Evolutionary conservation across 2,888 invertebrate genomes (phyloP).

Genomic region (Fragum fragum): DNA sequence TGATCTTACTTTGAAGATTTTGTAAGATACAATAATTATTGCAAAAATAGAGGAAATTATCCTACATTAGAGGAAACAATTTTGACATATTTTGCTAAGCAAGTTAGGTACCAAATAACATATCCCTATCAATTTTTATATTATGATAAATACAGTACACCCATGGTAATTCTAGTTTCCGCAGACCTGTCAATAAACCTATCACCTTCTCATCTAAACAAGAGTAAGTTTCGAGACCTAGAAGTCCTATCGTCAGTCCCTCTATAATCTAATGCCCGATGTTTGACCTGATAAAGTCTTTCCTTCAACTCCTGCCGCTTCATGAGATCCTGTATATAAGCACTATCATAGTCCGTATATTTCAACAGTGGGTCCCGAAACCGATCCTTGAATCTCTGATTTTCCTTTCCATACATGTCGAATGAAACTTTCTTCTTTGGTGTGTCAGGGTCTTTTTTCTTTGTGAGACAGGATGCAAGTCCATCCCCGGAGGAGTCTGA

Average conservation of each 20-base stretch:
- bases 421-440: slow-evolving; percentile 83
- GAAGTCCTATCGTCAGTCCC: slow-evolving; percentile 66
- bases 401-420: slow-evolving; percentile 82
- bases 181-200: too few species aligned
- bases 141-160: too few species aligned
- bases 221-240: slow-evolving; percentile 70
- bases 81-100: too few species aligned
- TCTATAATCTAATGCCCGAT: slow-evolving; percentile 71
- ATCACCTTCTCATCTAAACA: slow-evolving; percentile 67
- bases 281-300: slow-evolving; percentile 75
- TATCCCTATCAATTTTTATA: too few species aligned
- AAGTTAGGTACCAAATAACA: too few species aligned
- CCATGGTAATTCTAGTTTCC: too few species aligned
- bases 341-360: slow-evolving; percentile 70
- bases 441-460: slow-evolving; percentile 76
- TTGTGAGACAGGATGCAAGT: slow-evolving; percentile 76
- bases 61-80: too few species aligned
- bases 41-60: too few species aligned
- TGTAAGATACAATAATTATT: too few species aligned
- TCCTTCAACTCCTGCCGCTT: slow-evolving; percentile 79
- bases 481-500: slow-evolving; percentile 70
- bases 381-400: slow-evolving; percentile 72
- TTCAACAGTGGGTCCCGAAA: slow-evolving; percentile 67
- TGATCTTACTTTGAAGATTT: too few species aligned
- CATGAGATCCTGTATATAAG: slow-evolving; percentile 71